These are phyloP conservation scores for Hypolimnas misippus DNA, from an alignment of 2,888 invertebrate species.

Conservation along the genomic window DNA sequence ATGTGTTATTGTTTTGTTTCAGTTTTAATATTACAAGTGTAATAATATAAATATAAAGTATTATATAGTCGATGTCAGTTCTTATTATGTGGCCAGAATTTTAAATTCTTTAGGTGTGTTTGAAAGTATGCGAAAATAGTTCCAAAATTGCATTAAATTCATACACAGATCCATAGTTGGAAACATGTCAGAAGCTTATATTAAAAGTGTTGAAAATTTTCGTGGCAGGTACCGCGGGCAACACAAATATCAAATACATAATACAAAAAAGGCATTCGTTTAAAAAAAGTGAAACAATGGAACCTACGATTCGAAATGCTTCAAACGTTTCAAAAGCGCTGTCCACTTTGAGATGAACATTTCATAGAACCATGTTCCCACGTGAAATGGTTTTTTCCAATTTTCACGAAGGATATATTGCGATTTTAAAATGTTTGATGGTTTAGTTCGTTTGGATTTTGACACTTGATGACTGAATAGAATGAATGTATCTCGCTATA, in stretches of 20 bases:
- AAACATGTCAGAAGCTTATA: no score
- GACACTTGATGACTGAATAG: neutral
- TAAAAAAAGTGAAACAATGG: conserved; percentile 3
- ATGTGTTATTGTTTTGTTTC: no score
- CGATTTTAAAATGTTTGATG: conserved; percentile 7
- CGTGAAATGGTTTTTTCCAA: conserved; percentile 8
- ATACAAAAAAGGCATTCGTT: conserved; percentile 2
- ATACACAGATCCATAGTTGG: no score
- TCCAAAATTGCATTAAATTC: no score
- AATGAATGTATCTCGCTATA: neutral
- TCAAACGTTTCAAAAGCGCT: conserved; percentile 5
- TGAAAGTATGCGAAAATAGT: no score
- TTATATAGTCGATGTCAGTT: no score
- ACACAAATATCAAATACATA: neutral
- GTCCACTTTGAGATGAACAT: conserved; percentile 6
- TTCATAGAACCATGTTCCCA: conserved; percentile 5
- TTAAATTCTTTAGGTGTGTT: no score
- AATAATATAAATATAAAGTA: no score
- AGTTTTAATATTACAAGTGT: no score
- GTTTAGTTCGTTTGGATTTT: conserved; percentile 1
- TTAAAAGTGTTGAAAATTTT: no score
- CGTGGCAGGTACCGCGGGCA: no score
- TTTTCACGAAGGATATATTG: conserved; percentile 5
- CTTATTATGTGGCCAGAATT: no score
- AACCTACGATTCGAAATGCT: neutral